phyloP scores from a whole-genome alignment of 2,113 vertebrate genomes.

The Mesembrinibis cayennensis region DNA sequence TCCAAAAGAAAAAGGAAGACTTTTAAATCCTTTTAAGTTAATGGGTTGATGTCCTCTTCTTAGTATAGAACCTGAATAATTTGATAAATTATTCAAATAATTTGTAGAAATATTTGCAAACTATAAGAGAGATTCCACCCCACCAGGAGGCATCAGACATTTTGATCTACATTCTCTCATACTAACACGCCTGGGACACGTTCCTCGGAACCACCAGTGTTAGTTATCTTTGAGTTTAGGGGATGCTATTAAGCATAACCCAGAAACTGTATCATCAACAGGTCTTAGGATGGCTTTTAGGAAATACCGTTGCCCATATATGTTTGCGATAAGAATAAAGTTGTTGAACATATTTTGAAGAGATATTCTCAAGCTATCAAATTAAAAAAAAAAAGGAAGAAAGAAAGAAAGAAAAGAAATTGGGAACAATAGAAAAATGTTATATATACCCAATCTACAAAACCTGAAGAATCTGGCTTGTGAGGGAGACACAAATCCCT shows the following conservation, averaged over 20 bases:
- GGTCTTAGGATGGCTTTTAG: not conserved
- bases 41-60: not conserved
- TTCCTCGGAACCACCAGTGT: not conserved
- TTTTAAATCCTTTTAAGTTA: not conserved
- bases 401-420: too few relatives aligned
- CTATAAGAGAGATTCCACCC: not conserved
- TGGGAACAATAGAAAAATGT: not conserved
- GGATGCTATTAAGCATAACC: not conserved
- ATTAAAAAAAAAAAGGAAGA: too few relatives aligned
- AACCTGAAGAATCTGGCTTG: not conserved
- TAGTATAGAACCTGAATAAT: not conserved
- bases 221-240: not conserved
- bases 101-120: not conserved
- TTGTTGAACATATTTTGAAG: not conserved
- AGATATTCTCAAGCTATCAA: not conserved
- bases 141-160: not conserved
- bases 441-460: not conserved
- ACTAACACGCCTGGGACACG: rapidly evolving
- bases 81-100: not conserved
- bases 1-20: not conserved
- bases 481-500: conserved; percentile 46
- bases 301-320: not conserved
- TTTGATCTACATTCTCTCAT: not conserved
- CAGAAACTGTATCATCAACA: not conserved
- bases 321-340: not conserved